Conservation (phyloP, 23 tunicate species). For the Phallusia fumigata region DNA sequence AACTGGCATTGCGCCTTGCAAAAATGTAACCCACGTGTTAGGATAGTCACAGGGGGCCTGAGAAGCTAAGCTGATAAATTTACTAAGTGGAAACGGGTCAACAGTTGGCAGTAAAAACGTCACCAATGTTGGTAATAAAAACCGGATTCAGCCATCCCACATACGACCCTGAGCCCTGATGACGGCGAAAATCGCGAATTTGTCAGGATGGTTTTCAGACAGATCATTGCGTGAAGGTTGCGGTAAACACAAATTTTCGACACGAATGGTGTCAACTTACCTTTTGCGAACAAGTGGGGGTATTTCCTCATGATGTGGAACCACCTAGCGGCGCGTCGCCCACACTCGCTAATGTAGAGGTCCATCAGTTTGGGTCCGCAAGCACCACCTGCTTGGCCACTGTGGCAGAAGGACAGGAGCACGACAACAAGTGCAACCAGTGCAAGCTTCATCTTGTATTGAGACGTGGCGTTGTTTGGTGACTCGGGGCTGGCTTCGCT, state of each 20-base stretch:
- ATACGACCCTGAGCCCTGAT: not conserved
- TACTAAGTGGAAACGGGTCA: not conserved
- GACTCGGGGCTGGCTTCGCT: not conserved
- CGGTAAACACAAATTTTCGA: not conserved
- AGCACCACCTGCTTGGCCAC: not conserved
- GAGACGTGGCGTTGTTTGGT: conserved; percentile 7
- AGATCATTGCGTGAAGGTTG: not conserved
- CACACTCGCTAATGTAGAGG: not conserved
- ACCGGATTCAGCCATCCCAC: not conserved
- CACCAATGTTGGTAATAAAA: not conserved
- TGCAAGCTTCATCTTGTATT: conserved; percentile 2
- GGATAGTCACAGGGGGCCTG: not conserved
- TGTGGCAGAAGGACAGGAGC: not conserved
- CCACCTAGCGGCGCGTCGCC: not conserved
- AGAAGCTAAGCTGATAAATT: not conserved
- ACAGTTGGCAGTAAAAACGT: not conserved
- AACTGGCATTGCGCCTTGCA: not conserved
- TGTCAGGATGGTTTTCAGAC: not conserved
- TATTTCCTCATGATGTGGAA: not conserved
- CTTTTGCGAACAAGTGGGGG: not conserved
- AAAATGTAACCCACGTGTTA: not conserved
- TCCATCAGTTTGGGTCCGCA: not conserved
- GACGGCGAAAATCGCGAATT: not conserved
- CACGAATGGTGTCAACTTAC: not conserved
- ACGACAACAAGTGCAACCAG: not conserved